Percentiles rank a stretch among this genome's conserved stretches.
phyloP scores from a whole-genome alignment of 2,888 invertebrate genomes.

The Plagodis dolabraria region DNA sequence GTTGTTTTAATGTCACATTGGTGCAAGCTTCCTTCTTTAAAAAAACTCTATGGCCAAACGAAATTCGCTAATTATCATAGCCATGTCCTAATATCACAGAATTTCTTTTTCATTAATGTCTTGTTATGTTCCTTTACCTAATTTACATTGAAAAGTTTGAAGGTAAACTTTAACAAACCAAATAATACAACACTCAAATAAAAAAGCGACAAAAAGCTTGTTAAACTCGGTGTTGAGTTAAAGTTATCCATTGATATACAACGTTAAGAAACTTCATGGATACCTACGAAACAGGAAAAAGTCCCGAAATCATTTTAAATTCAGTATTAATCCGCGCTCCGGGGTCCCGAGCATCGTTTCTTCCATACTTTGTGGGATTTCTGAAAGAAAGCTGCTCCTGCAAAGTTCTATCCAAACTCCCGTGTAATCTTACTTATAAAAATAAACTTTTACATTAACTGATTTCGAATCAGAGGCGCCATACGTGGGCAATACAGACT shows the following conservation, averaged over 20 bases:
- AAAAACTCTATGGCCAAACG: too few species aligned
- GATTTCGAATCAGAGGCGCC: constrained; percentile 77
- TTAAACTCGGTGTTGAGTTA: constrained; percentile 49
- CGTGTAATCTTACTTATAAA: constrained; percentile 86
- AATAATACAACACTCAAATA: constrained; percentile 21
- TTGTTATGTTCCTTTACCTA: constrained; percentile 13
- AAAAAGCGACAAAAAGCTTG: constrained; percentile 48
- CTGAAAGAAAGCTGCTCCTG: constrained; percentile 76
- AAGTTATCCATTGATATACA: constrained; percentile 62
- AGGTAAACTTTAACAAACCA: constrained; percentile 20
- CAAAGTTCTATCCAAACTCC: constrained; percentile 77
- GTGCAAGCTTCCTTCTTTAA: too few species aligned
- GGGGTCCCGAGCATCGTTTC: constrained; percentile 65
- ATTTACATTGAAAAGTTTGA: constrained; percentile 18
- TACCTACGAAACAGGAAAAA: constrained; percentile 63
- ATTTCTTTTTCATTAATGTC: background rate
- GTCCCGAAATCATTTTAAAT: constrained; percentile 77
- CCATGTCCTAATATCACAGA: too few species aligned
- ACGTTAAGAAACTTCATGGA: constrained; percentile 61
- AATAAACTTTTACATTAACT: constrained; percentile 86
- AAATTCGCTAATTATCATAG: too few species aligned
- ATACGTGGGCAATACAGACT: constrained; percentile 5
- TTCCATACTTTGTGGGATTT: constrained; percentile 79
- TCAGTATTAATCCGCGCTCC: constrained; percentile 79
- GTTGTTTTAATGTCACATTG: too few species aligned